Conservation (phyloP, 1,140 invertebrate genomes). For the Colletes gigas region DNA sequence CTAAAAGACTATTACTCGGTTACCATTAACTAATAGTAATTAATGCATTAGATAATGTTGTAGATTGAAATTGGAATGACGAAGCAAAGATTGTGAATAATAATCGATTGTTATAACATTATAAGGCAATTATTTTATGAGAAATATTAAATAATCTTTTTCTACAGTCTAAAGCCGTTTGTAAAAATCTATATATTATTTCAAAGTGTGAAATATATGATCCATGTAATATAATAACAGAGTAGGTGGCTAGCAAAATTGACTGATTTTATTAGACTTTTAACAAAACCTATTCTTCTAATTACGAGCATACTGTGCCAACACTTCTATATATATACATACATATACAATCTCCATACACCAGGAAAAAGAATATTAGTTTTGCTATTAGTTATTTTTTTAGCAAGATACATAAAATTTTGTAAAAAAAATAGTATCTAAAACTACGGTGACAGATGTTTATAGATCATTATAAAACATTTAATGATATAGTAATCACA, state of each 20-base stretch:
- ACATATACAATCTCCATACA: background rate
- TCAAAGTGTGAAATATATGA: slow-evolving; percentile 6
- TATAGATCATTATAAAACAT: background rate
- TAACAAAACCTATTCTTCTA: slow-evolving; percentile 15
- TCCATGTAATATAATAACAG: slow-evolving; percentile 3
- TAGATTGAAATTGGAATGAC: background rate
- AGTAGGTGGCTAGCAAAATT: slow-evolving; percentile 29
- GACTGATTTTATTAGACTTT: slow-evolving; percentile 28
- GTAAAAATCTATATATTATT: slow-evolving; percentile 41
- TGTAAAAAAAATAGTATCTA: background rate
- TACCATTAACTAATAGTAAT: background rate
- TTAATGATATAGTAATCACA: background rate
- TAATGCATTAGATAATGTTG: background rate
- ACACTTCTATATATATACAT: slow-evolving; percentile 21
- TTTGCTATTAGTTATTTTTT: background rate
- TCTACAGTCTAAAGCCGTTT: slow-evolving; percentile 41
- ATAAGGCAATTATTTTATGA: slow-evolving; percentile 33
- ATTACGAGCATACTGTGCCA: slow-evolving; percentile 51
- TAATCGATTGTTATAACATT: slow-evolving; percentile 38
- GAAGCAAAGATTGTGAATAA: slow-evolving; percentile 2
- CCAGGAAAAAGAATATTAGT: background rate
- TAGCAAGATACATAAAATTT: background rate
- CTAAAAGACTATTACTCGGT: background rate
- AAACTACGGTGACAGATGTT: background rate
- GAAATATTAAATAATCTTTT: slow-evolving; percentile 10